Base-by-base conservation (phyloP, 2,797 vertebrate species). In the Parambassis ranga region DNA sequence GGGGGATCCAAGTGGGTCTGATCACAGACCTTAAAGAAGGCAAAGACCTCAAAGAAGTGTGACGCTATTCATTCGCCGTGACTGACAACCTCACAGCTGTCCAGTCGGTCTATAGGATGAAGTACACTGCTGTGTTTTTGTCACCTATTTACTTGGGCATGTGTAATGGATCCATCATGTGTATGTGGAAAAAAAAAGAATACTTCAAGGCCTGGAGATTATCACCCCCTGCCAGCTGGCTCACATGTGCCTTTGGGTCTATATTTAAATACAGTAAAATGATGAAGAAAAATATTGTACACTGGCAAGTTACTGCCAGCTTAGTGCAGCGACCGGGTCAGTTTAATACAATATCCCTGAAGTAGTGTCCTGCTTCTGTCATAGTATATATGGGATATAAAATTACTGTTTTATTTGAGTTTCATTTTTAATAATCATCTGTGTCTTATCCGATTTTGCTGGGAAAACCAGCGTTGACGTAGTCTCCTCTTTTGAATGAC, bases 121-220 rank as follows among this genome's bases (percentile, higher is more conserved):
- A 79, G 77, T 74, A 57, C 78, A 78, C 72, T 48, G 38, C 74
- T 75, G 76, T 75, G 79, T 88, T 92, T 90, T 89, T 92, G 92
- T 92, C 92, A 93, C 93, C 92, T 92, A 89, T 92, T 90, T 87
- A 91, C 86, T 88, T 88, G 85, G 78, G 75, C 81, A 76, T 86
- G 82, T 87, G 90, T 87, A 91, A 88, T 86, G 71, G 89, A 92
- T 92, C 87, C 89, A 88, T 88, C 69, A 31, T 80, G 69, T 84
- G 88, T 89, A 28, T 36, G 18, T 85, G 83, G 46, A 50, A 67
- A 50, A 72, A 79, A 61, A 43, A 65, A 67, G 19, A 72, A 72
- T 77, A 79, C 87, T 90, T 91, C 87, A 91, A 92, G 88, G 89
- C 89, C 88, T 89, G 57, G 83, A 91, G 90, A 90, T 91, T 92